A percentile compares a stretch with the other conserved stretches of the same genome.
Conservation (phyloP, 2,797 vertebrate genomes). For the Falco biarmicus region DNA sequence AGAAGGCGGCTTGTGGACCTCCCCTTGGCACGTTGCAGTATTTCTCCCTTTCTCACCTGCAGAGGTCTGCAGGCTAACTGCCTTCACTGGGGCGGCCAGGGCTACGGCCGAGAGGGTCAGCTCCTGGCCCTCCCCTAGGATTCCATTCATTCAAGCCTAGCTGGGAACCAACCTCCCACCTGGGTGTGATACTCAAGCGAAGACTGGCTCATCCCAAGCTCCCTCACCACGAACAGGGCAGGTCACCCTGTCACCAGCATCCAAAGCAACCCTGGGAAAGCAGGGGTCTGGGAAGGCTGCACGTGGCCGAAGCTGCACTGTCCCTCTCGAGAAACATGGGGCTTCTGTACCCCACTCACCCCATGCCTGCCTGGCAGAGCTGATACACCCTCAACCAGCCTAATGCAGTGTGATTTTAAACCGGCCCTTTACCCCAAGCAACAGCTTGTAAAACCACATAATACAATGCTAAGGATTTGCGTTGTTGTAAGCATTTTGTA, state of each 20-base stretch:
- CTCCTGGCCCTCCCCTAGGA: not conserved
- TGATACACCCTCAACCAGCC: not conserved
- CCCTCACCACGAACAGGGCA: not conserved
- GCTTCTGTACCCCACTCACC: not conserved
- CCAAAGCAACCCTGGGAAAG: not conserved
- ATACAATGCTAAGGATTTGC: not conserved
- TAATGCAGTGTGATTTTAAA: accelerated
- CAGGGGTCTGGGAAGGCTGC: not conserved
- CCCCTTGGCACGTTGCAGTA: not conserved
- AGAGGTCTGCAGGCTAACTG: not conserved
- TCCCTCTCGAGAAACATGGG: not conserved
- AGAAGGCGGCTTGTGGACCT: not conserved
- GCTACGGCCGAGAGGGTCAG: accelerated
- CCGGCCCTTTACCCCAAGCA: not conserved
- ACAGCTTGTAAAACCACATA: not conserved
- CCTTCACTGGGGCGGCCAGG: not conserved
- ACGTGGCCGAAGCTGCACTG: not conserved
- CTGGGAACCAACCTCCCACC: not conserved
- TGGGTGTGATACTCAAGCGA: not conserved
- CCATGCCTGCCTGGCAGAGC: not conserved
- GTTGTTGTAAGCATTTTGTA: not conserved
- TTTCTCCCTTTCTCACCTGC: not conserved
- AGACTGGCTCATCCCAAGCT: not conserved
- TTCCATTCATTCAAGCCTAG: not conserved
- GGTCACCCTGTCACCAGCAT: not conserved